phyloP scores from a whole-genome alignment of 2,797 vertebrate genomes.

The Sus cebifrons region DNA sequence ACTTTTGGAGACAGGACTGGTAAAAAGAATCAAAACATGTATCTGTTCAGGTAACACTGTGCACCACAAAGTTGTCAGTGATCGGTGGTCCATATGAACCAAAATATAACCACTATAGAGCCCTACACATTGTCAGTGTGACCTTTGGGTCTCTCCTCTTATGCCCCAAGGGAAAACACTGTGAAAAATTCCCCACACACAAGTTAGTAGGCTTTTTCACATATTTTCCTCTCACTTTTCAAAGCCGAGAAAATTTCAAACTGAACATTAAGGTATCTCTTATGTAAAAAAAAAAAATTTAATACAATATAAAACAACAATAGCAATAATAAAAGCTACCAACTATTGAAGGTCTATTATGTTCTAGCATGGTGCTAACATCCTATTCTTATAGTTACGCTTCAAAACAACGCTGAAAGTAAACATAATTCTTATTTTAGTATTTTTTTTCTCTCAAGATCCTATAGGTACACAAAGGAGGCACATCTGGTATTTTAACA shows the following conservation, averaged over 20 bases:
- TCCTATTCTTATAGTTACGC: not conserved
- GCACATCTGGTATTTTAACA: not conserved
- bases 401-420: not conserved
- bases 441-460: constrained; percentile 11
- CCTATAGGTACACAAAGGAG: not conserved
- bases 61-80: not conserved
- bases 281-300: constrained; percentile 43
- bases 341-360: not conserved
- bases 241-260: constrained; percentile 30
- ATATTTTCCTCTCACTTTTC: not conserved
- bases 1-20: not conserved
- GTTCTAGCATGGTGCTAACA: not conserved
- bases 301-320: constrained; percentile 27
- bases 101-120: constrained; percentile 21
- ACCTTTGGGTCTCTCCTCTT: not conserved
- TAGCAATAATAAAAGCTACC: not conserved
- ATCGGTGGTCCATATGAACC: constrained; percentile 3
- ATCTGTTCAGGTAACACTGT: not conserved
- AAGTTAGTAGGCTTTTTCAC: not conserved
- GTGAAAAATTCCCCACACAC: not conserved
- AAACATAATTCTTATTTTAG: not conserved
- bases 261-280: not conserved
- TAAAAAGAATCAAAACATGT: not conserved
- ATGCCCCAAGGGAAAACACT: not conserved
- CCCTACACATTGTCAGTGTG: not conserved